Conservation (phyloP, 2,888 invertebrate genomes). For the Polyommatus icarus region DNA sequence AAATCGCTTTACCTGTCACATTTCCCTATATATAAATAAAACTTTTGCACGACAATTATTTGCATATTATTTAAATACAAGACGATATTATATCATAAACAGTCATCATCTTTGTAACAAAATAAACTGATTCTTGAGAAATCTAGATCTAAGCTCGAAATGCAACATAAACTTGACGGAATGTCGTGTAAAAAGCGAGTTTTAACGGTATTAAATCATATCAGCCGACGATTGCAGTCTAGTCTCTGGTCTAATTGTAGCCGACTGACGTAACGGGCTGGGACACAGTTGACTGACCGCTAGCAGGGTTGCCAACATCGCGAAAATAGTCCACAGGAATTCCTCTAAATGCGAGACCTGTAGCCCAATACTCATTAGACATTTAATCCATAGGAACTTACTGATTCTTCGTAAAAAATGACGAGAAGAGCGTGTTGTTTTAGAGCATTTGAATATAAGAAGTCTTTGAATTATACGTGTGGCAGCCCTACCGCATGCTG, state of each 20-base stretch:
- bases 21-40: too few relatives aligned
- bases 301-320: slow-evolving; percentile 50
- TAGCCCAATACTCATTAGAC: background rate
- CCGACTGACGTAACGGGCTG: slow-evolving; percentile 73
- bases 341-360: background rate
- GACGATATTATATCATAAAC: too few relatives aligned
- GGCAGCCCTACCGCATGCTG: slow-evolving; percentile 2
- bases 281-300: slow-evolving; percentile 75
- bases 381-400: background rate
- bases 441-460: background rate
- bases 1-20: too few relatives aligned
- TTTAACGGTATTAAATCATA: slow-evolving; percentile 73
- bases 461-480: background rate
- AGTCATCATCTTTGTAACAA: background rate
- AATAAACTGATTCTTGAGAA: background rate
- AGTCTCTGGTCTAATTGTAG: slow-evolving; percentile 77
- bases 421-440: background rate
- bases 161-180: slow-evolving; percentile 42
- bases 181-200: slow-evolving; percentile 63
- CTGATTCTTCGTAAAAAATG: background rate
- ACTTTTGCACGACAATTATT: too few relatives aligned
- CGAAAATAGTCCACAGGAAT: background rate
- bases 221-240: slow-evolving; percentile 59
- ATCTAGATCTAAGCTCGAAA: background rate
- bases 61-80: too few relatives aligned